Evolutionary conservation across 2,888 invertebrate genomes (phyloP).

Genomic region (Drosophila sordidapex): DNA sequence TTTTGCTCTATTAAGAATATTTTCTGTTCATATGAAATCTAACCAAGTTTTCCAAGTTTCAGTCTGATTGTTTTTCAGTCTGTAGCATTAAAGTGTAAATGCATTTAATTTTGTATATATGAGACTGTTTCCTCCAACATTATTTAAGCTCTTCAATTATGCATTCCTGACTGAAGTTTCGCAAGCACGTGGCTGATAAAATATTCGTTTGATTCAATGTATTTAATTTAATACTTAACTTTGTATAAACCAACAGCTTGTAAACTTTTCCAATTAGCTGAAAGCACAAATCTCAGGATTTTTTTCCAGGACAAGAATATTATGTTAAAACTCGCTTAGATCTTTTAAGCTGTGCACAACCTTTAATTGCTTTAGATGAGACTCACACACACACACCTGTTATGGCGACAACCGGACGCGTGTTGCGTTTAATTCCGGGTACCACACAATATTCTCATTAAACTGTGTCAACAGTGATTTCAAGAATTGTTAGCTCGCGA

Average conservation of each 20-base stretch:
- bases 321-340: not conserved
- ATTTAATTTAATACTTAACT: not conserved
- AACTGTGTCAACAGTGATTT: conserved; percentile 17
- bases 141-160: not conserved
- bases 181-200: not conserved
- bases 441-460: conserved; percentile 19
- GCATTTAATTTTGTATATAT: conserved; percentile 14
- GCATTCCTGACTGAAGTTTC: not conserved
- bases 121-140: not conserved
- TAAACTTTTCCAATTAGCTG: not conserved
- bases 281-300: not conserved
- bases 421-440: conserved; percentile 13
- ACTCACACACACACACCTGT: not conserved
- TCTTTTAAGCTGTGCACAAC: conserved; percentile 1
- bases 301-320: not conserved
- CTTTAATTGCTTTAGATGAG: not conserved
- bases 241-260: not conserved
- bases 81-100: conserved; percentile 13
- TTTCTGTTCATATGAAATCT: not conserved
- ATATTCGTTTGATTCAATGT: not conserved
- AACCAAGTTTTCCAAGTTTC: not conserved
- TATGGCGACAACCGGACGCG: not conserved
- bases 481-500: conserved; percentile 28
- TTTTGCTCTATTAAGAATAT: no score
- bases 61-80: not conserved